Percentiles rank a stretch among this genome's conserved stretches.
phyloP scores from a whole-genome alignment of 2,797 vertebrate genomes.

The Bradypodion ventrale region DNA sequence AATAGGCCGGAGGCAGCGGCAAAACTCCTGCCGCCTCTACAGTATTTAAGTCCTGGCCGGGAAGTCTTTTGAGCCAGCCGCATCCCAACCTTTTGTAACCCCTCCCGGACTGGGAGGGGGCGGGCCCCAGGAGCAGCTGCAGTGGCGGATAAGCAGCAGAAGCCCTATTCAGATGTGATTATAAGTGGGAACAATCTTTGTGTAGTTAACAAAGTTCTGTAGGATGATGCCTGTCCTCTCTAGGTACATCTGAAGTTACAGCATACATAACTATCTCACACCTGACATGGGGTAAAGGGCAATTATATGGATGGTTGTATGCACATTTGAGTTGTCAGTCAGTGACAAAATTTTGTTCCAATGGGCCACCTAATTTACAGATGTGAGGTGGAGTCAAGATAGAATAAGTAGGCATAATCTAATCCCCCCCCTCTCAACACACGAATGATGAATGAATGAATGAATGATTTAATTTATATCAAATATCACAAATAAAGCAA shows the following conservation, averaged over 20 bases:
- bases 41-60: no score
- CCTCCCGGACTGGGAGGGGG: no score
- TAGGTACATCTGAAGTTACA: neutral
- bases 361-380: neutral
- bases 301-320: neutral
- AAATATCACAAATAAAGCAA: no score
- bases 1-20: no score
- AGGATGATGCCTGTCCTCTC: neutral
- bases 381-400: neutral
- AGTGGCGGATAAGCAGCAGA: neutral
- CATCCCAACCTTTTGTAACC: no score
- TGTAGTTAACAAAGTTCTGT: neutral
- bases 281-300: neutral
- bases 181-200: neutral
- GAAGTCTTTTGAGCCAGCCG: no score
- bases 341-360: neutral
- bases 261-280: neutral
- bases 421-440: neutral
- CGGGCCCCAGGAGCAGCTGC: no score
- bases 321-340: neutral
- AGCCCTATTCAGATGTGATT: neutral
- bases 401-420: neutral
- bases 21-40: no score
- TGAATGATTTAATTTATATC: no score
- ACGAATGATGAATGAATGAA: no score